A percentile compares a stretch with the other conserved stretches of the same genome.
These are phyloP conservation scores for Drosophila orena DNA, from an alignment of 1,140 invertebrate species.

Conservation along the genomic window DNA sequence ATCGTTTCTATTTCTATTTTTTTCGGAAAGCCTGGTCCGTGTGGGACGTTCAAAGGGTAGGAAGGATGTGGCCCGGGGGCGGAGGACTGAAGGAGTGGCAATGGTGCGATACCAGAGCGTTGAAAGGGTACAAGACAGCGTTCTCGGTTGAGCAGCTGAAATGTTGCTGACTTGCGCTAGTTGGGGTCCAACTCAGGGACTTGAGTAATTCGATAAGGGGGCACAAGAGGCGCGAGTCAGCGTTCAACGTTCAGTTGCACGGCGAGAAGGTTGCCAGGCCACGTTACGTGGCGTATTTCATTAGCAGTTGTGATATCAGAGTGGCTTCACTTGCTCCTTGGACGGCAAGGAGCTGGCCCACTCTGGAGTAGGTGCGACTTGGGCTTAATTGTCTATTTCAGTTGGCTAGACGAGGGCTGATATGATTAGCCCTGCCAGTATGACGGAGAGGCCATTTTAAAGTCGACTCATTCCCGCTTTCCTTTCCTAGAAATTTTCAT, in stretches of 20 bases:
- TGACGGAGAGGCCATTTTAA: slow-evolving; percentile 18
- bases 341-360: slow-evolving; percentile 30
- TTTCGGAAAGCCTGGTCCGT: slow-evolving; percentile 43
- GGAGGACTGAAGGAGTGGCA: slow-evolving; percentile 26
- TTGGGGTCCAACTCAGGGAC: slow-evolving; percentile 40
- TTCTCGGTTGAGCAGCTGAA: slow-evolving; percentile 57
- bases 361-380: slow-evolving; percentile 42
- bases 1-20: slow-evolving; percentile 30
- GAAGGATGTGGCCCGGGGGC: slow-evolving; percentile 2
- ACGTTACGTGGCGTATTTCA: slow-evolving; percentile 77
- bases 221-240: slow-evolving; percentile 25
- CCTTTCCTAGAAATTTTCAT: not conserved
- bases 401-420: slow-evolving; percentile 41
- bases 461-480: slow-evolving; percentile 14
- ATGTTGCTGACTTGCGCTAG: slow-evolving; percentile 78
- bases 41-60: slow-evolving; percentile 27
- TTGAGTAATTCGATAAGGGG: slow-evolving; percentile 78
- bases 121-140: slow-evolving; percentile 76
- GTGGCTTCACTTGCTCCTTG: slow-evolving; percentile 26
- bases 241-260: slow-evolving; percentile 12
- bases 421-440: slow-evolving; percentile 30
- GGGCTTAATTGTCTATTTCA: slow-evolving; percentile 65
- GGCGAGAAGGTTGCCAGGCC: slow-evolving; percentile 60
- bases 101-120: slow-evolving; percentile 47
- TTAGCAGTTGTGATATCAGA: slow-evolving; percentile 69